These are phyloP conservation scores for Gila robusta DNA, from an alignment of 2,797 vertebrate genomes.

Conservation along the genomic window DNA sequence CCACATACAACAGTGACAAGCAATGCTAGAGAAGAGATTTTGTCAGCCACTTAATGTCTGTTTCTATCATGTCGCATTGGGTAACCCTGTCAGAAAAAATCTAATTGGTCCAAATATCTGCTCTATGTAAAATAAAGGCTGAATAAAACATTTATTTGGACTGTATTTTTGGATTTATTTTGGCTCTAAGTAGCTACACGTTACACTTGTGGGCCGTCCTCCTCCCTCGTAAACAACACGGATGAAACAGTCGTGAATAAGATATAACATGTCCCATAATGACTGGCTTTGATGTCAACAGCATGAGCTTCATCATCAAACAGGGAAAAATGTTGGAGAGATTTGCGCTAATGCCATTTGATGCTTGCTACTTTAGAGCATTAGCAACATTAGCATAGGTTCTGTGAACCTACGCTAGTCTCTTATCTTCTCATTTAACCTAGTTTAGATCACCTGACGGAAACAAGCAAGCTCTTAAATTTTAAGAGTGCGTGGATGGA, in stretches of 20 bases:
- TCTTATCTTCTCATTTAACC: constrained; percentile 3
- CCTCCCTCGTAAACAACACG: constrained; percentile 22
- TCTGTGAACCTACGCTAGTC: background rate
- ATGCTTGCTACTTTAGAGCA: constrained; percentile 32
- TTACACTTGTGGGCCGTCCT: background rate
- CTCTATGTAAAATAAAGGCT: background rate
- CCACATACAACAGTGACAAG: background rate
- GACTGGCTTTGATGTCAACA: constrained; percentile 53
- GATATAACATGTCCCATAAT: constrained; percentile 40
- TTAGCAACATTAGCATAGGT: constrained; percentile 32
- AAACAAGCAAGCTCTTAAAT: background rate
- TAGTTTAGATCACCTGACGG: background rate
- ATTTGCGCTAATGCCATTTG: constrained; percentile 42
- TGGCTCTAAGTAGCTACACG: background rate
- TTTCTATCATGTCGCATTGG: background rate
- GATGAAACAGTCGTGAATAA: constrained; percentile 47
- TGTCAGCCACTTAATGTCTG: background rate
- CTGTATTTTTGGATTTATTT: background rate
- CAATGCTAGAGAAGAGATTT: background rate
- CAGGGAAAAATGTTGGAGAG: constrained; percentile 15
- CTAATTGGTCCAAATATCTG: background rate
- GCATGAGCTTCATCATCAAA: constrained; percentile 44
- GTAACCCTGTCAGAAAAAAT: background rate
- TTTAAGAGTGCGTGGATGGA: background rate
- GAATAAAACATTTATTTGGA: background rate